Base-by-base conservation (phyloP, 1,140 invertebrate species). In the Bicyclus anynana region DNA sequence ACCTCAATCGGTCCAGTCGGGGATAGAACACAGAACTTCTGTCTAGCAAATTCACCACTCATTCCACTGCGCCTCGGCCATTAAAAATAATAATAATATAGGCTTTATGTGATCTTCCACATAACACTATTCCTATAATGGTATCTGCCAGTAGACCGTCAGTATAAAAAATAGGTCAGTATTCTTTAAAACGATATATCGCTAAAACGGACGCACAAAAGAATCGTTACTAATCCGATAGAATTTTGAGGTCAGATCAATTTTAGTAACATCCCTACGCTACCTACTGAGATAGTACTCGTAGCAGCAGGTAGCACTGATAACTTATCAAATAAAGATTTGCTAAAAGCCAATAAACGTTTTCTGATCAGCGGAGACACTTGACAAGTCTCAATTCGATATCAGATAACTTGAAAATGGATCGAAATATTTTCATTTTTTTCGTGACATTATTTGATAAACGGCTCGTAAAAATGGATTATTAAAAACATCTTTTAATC, bases 331-430 rank as follows among this genome's bases (percentile, higher is more conserved):
- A 18, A n/a, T 2, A 20, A 44, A 44, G 40, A 20, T 44, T 44
- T 20, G 40, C 14, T n/a, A 20, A 20, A 44, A 44, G 37, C 40
- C 40, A 44, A 44, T 20, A 44, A 44, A 44, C 20, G 40, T 44
- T 44, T 44, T 44, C 40, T 49, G 17, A 49, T 26, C 29, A 14
- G 21, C 17, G 29, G n/a, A n/a, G n/a, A n/a, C 26, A 49, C 47
- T 49, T 29, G 29, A 35, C 47, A 49, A 26, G 47, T 49, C 47
- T 49, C 47, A 49, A 49, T 49, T 33, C 33, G 47, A 49, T 49
- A 49, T 33, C 26, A 49, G 47, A 49, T 49, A 49, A 49, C 17
- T 44, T 17, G 9, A 44, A 23, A 44, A 44, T 44, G 40, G 40
- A 44, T 44, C 40, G 40, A 44, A 44, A 20, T 44, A 16, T 44